Evolutionary conservation across 2,888 invertebrate species (phyloP).

Genomic region (Stenolophus ochropezus): DNA sequence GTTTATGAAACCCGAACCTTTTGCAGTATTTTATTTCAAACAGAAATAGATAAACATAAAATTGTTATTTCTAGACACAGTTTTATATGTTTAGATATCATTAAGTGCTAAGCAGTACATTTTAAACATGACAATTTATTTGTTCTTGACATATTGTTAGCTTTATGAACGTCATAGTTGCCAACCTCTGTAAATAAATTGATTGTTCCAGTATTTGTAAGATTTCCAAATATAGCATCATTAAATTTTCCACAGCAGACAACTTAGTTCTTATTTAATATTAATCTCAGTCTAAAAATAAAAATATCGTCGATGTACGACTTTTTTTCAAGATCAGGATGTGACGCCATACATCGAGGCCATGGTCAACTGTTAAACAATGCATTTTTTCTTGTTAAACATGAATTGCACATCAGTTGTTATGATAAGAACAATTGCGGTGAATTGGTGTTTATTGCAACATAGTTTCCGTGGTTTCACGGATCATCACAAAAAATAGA

Average conservation of each 20-base stretch:
- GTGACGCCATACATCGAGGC: conserved; percentile 28
- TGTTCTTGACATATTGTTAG: no score
- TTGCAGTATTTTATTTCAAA: not conserved
- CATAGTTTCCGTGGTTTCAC: not conserved
- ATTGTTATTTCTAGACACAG: not conserved
- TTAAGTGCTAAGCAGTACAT: not conserved
- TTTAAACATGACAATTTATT: not conserved
- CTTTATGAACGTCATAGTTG: no score
- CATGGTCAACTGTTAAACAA: conserved; percentile 5
- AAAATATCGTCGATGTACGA: not conserved
- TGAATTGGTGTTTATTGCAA: not conserved
- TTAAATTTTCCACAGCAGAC: not conserved
- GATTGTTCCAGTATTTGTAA: no score
- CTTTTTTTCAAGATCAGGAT: conserved; percentile 29
- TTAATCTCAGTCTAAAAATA: not conserved
- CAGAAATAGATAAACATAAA: not conserved
- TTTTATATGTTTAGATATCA: not conserved
- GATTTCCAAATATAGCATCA: not conserved
- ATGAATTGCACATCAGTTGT: not conserved
- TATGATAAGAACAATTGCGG: not conserved
- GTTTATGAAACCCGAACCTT: not conserved
- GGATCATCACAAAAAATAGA: not conserved
- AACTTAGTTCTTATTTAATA: not conserved
- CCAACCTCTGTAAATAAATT: no score
- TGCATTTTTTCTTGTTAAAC: not conserved